Percentiles rank a stretch among this genome's conserved stretches.
These are phyloP conservation scores for Tortrix viridana DNA, from an alignment of 2,888 invertebrate species.

Conservation along the genomic window DNA sequence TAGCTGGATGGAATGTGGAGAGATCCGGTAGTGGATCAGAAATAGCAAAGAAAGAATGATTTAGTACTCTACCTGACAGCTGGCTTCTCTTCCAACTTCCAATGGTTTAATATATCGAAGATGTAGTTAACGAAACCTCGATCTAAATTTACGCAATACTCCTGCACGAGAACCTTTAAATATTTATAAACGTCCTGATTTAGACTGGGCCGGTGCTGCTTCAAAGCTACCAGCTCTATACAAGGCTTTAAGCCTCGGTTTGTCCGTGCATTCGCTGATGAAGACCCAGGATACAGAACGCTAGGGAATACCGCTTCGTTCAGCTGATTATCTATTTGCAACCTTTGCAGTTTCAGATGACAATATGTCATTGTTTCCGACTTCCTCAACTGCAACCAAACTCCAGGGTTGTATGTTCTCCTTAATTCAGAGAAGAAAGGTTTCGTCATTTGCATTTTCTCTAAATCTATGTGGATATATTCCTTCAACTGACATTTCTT, in stretches of 20 bases:
- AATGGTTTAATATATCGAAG: constrained; percentile 85
- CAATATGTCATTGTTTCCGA: constrained; percentile 87
- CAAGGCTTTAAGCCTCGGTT: constrained; percentile 79
- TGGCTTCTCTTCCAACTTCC: constrained; percentile 84
- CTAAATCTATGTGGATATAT: constrained; percentile 91
- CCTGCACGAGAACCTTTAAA: constrained; percentile 86
- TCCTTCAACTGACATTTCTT: constrained; percentile 90
- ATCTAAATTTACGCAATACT: constrained; percentile 88
- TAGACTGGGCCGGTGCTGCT: constrained; percentile 74
- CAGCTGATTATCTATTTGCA: constrained; percentile 91
- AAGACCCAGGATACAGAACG: constrained; percentile 86
- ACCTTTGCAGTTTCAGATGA: constrained; percentile 87
- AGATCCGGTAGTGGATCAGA: no score
- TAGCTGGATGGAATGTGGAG: no score
- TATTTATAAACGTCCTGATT: constrained; percentile 85
- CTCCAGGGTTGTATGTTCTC: constrained; percentile 88
- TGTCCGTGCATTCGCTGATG: constrained; percentile 69
- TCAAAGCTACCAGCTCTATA: constrained; percentile 83
- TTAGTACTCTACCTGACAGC: constrained; percentile 59
- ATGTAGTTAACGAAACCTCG: constrained; percentile 87
- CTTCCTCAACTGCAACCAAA: constrained; percentile 89
- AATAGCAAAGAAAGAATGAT: no score
- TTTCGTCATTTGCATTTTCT: constrained; percentile 94
- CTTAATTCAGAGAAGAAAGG: constrained; percentile 92
- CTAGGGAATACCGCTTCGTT: constrained; percentile 88